Evolutionary conservation across 2,113 vertebrate genomes (phyloP).

Genomic region (Abramis brama): DNA sequence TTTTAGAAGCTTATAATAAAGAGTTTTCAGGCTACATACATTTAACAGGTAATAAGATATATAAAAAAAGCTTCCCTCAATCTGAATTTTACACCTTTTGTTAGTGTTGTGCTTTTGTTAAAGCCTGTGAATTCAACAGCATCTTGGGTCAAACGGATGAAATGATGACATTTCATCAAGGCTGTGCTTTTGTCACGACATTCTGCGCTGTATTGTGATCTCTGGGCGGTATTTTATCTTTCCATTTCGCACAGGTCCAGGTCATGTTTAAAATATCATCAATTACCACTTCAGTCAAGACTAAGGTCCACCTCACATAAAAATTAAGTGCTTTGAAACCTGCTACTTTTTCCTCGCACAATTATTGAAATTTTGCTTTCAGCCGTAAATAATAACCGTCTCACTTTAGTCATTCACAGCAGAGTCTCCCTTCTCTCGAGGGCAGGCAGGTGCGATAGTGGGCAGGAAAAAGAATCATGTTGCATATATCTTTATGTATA

Average conservation of each 20-base stretch:
- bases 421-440: conserved; percentile 21
- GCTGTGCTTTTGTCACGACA: conserved; percentile 26
- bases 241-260: conserved; percentile 18
- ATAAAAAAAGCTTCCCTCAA: not conserved
- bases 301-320: conserved; percentile 42
- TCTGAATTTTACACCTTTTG: conserved; percentile 21
- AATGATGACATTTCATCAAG: conserved; percentile 13
- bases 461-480: conserved; percentile 46
- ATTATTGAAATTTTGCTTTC: conserved; percentile 52
- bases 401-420: conserved; percentile 41
- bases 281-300: conserved; percentile 46
- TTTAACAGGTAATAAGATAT: conserved; percentile 1
- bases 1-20: not conserved
- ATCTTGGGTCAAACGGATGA: not conserved
- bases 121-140: conserved; percentile 8
- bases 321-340: conserved; percentile 47
- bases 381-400: conserved; percentile 41
- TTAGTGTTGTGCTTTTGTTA: conserved; percentile 1
- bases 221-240: conserved; percentile 28
- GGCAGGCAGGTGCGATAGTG: conserved; percentile 27
- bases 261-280: conserved; percentile 53
- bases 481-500: conserved; percentile 62
- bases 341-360: conserved; percentile 31
- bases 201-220: conserved; percentile 21
- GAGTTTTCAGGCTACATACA: not conserved